Percentiles rank a stretch among this genome's conserved stretches.
These are phyloP conservation scores for Setipinna tenuifilis DNA, from an alignment of 2,797 vertebrate species.

Conservation along the genomic window DNA sequence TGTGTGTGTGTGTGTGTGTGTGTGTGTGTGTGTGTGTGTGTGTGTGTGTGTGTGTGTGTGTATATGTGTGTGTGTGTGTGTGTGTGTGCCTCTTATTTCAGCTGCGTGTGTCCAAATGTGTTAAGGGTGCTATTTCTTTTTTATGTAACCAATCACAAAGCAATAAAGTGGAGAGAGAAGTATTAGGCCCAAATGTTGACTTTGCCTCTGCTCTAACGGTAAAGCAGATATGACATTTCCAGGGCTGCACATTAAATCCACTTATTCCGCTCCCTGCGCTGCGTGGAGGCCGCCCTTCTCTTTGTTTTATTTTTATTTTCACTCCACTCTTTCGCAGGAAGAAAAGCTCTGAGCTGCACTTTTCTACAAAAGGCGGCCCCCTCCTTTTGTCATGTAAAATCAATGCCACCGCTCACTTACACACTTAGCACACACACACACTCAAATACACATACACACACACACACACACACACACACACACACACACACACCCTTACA, in stretches of 20 bases:
- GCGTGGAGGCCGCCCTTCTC: background rate
- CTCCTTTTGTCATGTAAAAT: background rate
- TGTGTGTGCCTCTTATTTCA: too few relatives aligned
- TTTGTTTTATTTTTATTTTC: conserved; percentile 33
- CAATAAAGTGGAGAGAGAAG: conserved; percentile 36
- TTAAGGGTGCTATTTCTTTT: background rate
- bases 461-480: too few relatives aligned
- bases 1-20: too few relatives aligned
- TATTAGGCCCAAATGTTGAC: conserved; percentile 49
- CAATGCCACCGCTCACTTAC: background rate
- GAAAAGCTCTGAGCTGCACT: background rate
- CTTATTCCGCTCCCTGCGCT: background rate
- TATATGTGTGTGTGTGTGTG: too few relatives aligned
- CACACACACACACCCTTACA: background rate
- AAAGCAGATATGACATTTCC: conserved; percentile 46
- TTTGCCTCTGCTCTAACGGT: conserved; percentile 47
- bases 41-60: too few relatives aligned
- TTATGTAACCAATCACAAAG: background rate
- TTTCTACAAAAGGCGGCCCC: background rate
- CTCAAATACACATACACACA: too few relatives aligned
- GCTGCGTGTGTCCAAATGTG: too few relatives aligned
- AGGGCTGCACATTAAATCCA: background rate
- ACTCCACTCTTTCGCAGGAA: background rate
- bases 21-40: too few relatives aligned
- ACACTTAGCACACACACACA: background rate